A percentile compares a stretch with the other conserved stretches of the same genome.
phyloP scores from a whole-genome alignment of 37 sponge, comb jelly and placozoan species.

The Theonella swinhoei region DNA sequence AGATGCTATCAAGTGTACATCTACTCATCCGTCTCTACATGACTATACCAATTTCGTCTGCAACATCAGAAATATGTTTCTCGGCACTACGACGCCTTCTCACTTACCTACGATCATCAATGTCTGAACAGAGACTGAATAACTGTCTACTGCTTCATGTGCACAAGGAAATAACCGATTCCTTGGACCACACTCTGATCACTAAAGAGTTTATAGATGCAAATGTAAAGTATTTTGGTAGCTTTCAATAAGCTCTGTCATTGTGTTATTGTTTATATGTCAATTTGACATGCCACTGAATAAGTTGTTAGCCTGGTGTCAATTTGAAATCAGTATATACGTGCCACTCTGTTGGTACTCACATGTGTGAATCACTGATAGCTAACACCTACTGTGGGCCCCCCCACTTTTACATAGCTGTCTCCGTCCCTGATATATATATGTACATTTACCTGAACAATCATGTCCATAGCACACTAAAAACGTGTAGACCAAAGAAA shows the following conservation, averaged over 20 bases:
- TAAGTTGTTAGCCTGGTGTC: too few relatives aligned
- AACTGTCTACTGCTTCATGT: constrained; percentile 46
- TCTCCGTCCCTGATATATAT: neutral
- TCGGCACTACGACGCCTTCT: constrained; percentile 41
- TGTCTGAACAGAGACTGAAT: constrained; percentile 53
- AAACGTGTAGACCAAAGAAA: too few relatives aligned
- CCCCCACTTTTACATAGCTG: neutral
- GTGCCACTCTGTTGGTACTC: too few relatives aligned
- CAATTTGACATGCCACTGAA: too few relatives aligned
- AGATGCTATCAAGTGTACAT: constrained; percentile 30
- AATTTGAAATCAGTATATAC: too few relatives aligned
- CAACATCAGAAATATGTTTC: constrained; percentile 9
- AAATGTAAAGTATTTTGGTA: constrained; percentile 48
- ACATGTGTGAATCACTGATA: neutral
- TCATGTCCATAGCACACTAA: too few relatives aligned
- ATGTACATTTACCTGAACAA: too few relatives aligned
- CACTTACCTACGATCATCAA: constrained; percentile 39
- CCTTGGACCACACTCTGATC: constrained; percentile 9
- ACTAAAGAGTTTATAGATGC: constrained; percentile 57
- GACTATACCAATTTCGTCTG: constrained; percentile 36
- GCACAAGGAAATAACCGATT: constrained; percentile 43
- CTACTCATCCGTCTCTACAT: constrained; percentile 24
- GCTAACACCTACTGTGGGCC: neutral
- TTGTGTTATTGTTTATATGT: too few relatives aligned
- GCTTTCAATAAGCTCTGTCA: neutral